These are phyloP conservation scores for Agrilus mali DNA, from an alignment of 2,888 invertebrate species.

Conservation along the genomic window DNA sequence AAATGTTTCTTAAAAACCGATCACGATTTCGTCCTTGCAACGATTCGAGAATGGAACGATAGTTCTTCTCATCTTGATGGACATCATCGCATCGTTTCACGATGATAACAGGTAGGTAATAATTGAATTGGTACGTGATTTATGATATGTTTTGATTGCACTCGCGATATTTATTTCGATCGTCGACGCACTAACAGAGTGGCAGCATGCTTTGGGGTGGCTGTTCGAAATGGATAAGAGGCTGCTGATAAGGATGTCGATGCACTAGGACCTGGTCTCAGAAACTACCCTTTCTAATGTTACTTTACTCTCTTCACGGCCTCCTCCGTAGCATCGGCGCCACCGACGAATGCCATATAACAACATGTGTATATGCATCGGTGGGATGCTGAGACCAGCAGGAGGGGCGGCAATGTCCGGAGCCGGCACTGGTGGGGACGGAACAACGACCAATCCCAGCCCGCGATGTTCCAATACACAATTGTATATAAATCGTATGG, in stretches of 20 bases:
- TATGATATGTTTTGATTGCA: constrained; percentile 3
- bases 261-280: no score
- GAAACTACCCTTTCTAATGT: no score
- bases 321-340: constrained; percentile 23
- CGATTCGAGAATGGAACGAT: no score
- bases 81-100: no score
- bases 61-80: no score
- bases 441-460: constrained; percentile 15
- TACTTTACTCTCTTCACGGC: constrained; percentile 3
- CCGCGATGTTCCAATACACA: constrained; percentile 29
- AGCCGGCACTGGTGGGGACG: constrained; percentile 16
- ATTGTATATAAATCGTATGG: constrained; percentile 39
- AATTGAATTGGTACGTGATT: not conserved
- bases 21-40: no score
- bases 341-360: constrained; percentile 32
- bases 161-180: not conserved
- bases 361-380: constrained; percentile 30
- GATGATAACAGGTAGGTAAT: not conserved
- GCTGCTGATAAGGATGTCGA: no score
- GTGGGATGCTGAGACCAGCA: constrained; percentile 27
- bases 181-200: no score
- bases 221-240: no score
- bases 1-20: no score
- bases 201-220: no score
- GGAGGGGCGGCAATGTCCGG: constrained; percentile 25